Base-by-base conservation (phyloP, 2,797 vertebrate species). In the Anas flavirostris region DNA sequence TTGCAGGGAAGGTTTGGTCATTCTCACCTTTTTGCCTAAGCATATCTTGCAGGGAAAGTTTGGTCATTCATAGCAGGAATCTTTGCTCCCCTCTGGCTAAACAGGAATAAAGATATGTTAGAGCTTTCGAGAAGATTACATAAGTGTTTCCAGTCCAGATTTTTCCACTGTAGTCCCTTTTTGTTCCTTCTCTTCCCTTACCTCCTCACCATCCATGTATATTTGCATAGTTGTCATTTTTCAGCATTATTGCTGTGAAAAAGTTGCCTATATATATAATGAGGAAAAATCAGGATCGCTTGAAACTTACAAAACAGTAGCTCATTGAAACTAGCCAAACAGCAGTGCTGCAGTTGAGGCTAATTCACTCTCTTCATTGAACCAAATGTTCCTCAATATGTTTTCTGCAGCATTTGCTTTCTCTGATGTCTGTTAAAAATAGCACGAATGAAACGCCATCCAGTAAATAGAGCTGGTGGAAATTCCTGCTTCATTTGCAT, bases 321-420 rank as follows among this genome's bases (percentile, higher is more conserved):
- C n/a, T 75, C 48, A 37, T 59, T 86, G 56, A 86, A 85, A 60
- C 23, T 56, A 62, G 41, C 70, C 56, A 43, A 91, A 76, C 28
- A 53, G 22, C 79, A 70, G 73, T 18, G 68, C 43, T 79, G 48
- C 31, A 76, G 41, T 58, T 81, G 66, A 41, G 64, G 29, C 31
- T 93, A 86, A 62, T 86, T 91, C 55, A 48, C 88, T 83, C 72
- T 87, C 50, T 48, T 81, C 37, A 29, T 88, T 91, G 82, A 95
- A 91, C 50, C 66, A 86, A 91, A 79, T 73, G 55, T 86, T 91
- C 76, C 80, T 78, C 86, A 82, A 5, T 87, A 82, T 93, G 58
- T 85, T 91, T 96, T 66, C 63, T 88, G n/a, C 70, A 76, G 44
- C 76, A 68, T 89, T 93, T 81, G 14, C 70, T 92, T 91, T 82